Conservation (phyloP, 2,113 vertebrate species). For the Bombycilla garrulus region DNA sequence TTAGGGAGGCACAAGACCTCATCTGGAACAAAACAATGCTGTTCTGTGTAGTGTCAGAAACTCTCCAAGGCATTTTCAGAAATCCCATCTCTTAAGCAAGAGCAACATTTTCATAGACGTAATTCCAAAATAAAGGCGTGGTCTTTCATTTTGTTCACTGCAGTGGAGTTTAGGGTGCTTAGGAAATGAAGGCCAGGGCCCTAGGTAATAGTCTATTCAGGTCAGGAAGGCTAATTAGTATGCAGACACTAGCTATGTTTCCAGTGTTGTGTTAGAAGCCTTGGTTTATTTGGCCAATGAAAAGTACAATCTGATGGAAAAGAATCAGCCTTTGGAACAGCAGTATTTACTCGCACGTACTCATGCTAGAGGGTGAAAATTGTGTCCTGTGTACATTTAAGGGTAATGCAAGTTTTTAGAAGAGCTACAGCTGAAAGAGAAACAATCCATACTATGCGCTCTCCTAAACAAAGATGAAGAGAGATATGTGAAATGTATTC, state of each 20-base stretch:
- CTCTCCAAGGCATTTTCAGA: constrained; percentile 10
- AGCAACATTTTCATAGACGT: background rate
- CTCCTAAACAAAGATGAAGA: background rate
- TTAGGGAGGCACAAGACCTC: background rate
- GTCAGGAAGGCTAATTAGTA: constrained; percentile 68
- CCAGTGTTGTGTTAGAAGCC: constrained; percentile 44
- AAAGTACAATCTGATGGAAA: constrained; percentile 7
- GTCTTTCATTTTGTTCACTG: constrained; percentile 38
- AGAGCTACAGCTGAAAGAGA: background rate
- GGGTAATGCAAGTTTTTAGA: background rate
- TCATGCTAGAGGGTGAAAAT: background rate
- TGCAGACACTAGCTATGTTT: constrained; percentile 42
- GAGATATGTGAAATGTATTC: background rate
- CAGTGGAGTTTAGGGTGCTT: constrained; percentile 49
- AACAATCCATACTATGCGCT: background rate
- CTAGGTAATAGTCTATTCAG: constrained; percentile 66
- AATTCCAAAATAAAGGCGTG: constrained; percentile 47
- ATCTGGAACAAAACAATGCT: background rate
- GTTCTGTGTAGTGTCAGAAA: background rate
- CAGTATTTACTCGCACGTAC: background rate
- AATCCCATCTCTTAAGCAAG: background rate
- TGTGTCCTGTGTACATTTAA: background rate
- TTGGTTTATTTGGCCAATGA: constrained; percentile 60
- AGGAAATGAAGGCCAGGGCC: constrained; percentile 61
- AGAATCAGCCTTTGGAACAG: background rate